Conservation (phyloP, 2,113 vertebrate genomes). For the Platichthys stellatus region DNA sequence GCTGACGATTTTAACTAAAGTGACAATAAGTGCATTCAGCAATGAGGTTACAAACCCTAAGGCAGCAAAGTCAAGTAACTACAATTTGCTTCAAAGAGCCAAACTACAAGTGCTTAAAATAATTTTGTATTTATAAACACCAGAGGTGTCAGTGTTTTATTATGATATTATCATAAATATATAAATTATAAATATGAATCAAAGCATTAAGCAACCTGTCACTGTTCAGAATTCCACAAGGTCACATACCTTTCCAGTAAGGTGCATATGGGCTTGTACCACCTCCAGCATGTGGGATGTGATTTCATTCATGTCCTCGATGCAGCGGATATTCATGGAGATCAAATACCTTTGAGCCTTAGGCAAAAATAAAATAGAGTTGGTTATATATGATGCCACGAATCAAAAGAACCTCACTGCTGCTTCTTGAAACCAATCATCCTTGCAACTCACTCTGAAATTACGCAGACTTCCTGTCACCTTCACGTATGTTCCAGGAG, state of each 20-base stretch:
- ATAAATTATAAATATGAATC: no score
- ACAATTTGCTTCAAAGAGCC: no score
- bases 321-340: conserved; percentile 83
- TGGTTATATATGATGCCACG: background rate
- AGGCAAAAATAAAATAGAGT: background rate
- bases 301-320: conserved; percentile 90
- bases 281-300: conserved; percentile 90
- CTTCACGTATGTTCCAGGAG: conserved; percentile 87
- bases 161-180: no score
- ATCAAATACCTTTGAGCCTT: conserved; percentile 88
- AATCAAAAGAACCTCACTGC: background rate
- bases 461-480: conserved; percentile 85
- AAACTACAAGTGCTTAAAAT: no score
- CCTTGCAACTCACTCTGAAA: conserved; percentile 78
- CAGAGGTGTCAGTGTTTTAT: no score
- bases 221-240: no score
- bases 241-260: conserved; percentile 45
- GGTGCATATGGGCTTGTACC: conserved; percentile 85
- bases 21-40: no score
- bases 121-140: no score
- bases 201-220: no score
- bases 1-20: no score
- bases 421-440: background rate
- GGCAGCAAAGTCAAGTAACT: no score
- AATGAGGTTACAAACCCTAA: no score